Conservation (phyloP, 2,113 vertebrate genomes). For the Paramisgurnus dabryanus region DNA sequence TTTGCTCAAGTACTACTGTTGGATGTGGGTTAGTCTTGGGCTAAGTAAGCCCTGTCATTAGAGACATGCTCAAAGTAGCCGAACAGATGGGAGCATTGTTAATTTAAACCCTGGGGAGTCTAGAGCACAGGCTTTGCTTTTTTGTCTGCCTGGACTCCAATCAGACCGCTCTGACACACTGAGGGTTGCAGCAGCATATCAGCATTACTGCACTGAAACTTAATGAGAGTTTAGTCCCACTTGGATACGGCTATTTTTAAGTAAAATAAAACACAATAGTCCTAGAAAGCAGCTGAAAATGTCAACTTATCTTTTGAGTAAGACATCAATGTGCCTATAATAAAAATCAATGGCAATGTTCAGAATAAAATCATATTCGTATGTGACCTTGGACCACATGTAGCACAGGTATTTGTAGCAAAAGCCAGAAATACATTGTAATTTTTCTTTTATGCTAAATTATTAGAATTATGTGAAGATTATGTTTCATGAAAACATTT, state of each 20-base stretch:
- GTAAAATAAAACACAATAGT: not conserved
- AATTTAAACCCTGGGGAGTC: slow-evolving; percentile 72
- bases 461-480: no score
- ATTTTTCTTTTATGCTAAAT: no score
- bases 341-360: not conserved
- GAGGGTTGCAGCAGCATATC: slow-evolving; percentile 50
- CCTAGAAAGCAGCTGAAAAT: not conserved
- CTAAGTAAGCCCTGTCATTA: slow-evolving; percentile 65
- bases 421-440: no score
- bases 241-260: slow-evolving; percentile 29
- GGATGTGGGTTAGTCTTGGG: slow-evolving; percentile 69
- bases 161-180: slow-evolving; percentile 25
- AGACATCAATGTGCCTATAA: not conserved
- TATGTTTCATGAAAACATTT: no score
- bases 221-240: slow-evolving; percentile 65
- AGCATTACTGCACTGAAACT: slow-evolving; percentile 61
- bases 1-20: slow-evolving; percentile 58
- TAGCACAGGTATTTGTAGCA: no score
- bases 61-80: slow-evolving; percentile 63
- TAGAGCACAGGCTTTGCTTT: slow-evolving; percentile 58
- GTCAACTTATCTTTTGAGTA: not conserved
- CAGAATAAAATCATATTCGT: no score
- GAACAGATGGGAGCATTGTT: slow-evolving; percentile 61
- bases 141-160: slow-evolving; percentile 51
- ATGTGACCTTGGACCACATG: no score